Evolutionary conservation across 2,888 invertebrate species (phyloP).

Genomic region (Conchocele bisecta): DNA sequence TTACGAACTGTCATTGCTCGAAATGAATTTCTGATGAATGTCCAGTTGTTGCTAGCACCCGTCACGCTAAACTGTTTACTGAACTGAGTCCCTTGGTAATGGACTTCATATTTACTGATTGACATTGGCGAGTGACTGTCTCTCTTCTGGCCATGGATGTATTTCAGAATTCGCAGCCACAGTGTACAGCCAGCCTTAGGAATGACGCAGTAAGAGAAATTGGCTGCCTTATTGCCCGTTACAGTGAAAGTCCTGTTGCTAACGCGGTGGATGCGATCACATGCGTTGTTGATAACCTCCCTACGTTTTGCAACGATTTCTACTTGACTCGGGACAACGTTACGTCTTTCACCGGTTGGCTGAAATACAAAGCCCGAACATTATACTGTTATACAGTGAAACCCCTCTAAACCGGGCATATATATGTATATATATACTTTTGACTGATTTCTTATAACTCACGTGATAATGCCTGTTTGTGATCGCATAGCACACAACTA

Average conservation of each 20-base stretch:
- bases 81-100: slow-evolving; percentile 8
- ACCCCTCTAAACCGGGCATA: too few relatives aligned
- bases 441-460: too few relatives aligned
- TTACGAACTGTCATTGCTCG: slow-evolving; percentile 62
- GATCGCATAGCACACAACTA: too few relatives aligned
- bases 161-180: slow-evolving; percentile 65
- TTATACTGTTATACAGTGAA: too few relatives aligned
- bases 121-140: slow-evolving; percentile 34
- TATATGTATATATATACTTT: too few relatives aligned
- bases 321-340: not conserved
- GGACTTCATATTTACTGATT: slow-evolving; percentile 41
- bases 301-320: not conserved
- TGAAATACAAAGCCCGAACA: too few relatives aligned
- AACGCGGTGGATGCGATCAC: not conserved
- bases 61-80: slow-evolving; percentile 7
- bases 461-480: too few relatives aligned
- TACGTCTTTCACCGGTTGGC: too few relatives aligned
- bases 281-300: not conserved
- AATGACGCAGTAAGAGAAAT: slow-evolving; percentile 62
- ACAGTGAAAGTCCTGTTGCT: slow-evolving; percentile 10
- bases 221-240: slow-evolving; percentile 20
- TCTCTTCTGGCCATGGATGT: slow-evolving; percentile 52
- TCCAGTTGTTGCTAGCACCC: not conserved
- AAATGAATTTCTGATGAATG: slow-evolving; percentile 36
- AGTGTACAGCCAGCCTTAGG: slow-evolving; percentile 69